Percentiles rank a stretch among this genome's conserved stretches.
Conservation (phyloP, 2,888 invertebrate genomes). For the Drosophila setosimentum region DNA sequence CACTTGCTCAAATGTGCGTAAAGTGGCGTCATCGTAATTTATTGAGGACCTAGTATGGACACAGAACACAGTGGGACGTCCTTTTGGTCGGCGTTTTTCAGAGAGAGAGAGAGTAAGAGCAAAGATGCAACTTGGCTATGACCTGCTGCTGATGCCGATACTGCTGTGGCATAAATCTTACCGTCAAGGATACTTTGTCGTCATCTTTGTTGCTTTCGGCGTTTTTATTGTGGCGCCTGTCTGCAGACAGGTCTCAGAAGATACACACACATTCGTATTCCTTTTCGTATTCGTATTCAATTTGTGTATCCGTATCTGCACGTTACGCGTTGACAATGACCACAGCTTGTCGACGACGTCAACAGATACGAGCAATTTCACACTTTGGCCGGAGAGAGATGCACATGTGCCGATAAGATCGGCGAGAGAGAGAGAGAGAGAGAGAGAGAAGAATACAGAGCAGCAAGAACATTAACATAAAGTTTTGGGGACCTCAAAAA, state of each 20-base stretch:
- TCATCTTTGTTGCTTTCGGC: constrained; percentile 74
- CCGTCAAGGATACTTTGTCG: constrained; percentile 81
- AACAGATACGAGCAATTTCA: constrained; percentile 83
- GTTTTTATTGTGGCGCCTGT: constrained; percentile 81
- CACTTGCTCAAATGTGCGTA: constrained; percentile 81
- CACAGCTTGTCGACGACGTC: constrained; percentile 74
- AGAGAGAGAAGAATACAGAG: not conserved
- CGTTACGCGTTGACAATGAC: constrained; percentile 76
- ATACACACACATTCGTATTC: constrained; percentile 10
- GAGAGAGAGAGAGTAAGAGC: not conserved
- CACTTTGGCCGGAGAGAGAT: constrained; percentile 66
- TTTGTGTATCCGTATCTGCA: constrained; percentile 38
- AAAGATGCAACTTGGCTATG: constrained; percentile 27
- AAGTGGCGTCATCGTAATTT: constrained; percentile 82
- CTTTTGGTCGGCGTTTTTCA: constrained; percentile 64
- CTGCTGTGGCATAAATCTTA: constrained; percentile 77
- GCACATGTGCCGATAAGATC: constrained; percentile 67
- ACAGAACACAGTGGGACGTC: constrained; percentile 74
- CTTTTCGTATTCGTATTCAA: constrained; percentile 16
- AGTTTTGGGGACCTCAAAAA: constrained; percentile 60
- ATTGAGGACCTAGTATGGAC: constrained; percentile 77
- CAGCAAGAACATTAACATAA: constrained; percentile 65
- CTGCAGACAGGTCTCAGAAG: constrained; percentile 56
- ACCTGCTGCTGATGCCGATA: constrained; percentile 25
- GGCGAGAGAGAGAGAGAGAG: constrained; percentile 1